Evolutionary conservation across 2,888 invertebrate species (phyloP).

Genomic region (Troides aeacus): DNA sequence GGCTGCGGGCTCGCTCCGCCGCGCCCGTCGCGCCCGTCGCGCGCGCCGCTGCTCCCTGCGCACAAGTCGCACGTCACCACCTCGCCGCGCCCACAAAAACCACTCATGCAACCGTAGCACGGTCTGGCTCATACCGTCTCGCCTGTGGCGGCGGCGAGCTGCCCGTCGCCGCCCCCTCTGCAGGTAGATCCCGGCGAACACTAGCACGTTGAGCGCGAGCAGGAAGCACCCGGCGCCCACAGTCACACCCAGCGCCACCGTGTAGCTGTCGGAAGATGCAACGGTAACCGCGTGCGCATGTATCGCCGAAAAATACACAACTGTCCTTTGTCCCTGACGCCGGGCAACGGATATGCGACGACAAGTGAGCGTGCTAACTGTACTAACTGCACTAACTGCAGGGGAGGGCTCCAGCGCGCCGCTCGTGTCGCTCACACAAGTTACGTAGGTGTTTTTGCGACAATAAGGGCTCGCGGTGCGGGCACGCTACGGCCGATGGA

Average conservation of each 20-base stretch:
- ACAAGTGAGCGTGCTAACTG: no score
- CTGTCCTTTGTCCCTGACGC: no score
- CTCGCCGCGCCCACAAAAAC: no score
- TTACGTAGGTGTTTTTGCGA: no score
- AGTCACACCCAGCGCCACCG: conserved; percentile 88
- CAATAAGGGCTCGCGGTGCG: no score
- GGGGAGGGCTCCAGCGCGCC: no score
- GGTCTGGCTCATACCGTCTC: conserved; percentile 49
- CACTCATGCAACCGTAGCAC: not conserved
- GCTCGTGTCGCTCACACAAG: no score
- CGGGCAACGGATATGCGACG: no score
- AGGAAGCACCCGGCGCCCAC: conserved; percentile 87
- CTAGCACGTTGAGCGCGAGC: conserved; percentile 85
- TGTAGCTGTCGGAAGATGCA: conserved; percentile 75
- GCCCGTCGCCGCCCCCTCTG: conserved; percentile 81
- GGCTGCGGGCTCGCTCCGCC: conserved; percentile 41
- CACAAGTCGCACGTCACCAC: no score
- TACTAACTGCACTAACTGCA: no score
- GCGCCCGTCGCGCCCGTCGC: conserved; percentile 44
- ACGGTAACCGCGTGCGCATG: not conserved
- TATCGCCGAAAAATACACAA: not conserved
- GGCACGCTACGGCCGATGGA: no score
- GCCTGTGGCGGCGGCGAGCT: conserved; percentile 49
- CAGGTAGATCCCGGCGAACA: conserved; percentile 88
- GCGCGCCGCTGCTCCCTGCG: conserved; percentile 59